These are phyloP conservation scores for Archegozetes longisetosus DNA, from an alignment of 1,140 invertebrate species.

Conservation along the genomic window DNA sequence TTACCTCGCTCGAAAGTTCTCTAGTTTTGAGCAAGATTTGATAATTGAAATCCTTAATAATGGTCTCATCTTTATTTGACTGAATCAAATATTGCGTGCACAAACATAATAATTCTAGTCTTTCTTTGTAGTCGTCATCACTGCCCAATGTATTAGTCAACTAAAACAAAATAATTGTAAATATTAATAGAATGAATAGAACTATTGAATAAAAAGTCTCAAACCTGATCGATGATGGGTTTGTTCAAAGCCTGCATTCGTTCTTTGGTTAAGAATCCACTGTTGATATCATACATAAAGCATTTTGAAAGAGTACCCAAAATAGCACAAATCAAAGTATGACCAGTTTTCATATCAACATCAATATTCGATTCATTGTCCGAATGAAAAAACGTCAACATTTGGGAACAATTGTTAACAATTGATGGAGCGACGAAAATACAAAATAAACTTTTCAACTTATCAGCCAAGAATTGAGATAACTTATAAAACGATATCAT, in stretches of 20 bases:
- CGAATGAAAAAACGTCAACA: not conserved
- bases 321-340: constrained; percentile 28
- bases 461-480: constrained; percentile 55
- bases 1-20: constrained; percentile 42
- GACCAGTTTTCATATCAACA: not conserved
- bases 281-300: constrained; percentile 54
- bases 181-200: constrained; percentile 1
- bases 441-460: constrained; percentile 69
- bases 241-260: constrained; percentile 63
- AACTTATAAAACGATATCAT: constrained; percentile 62
- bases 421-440: constrained; percentile 65
- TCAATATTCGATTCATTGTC: not conserved
- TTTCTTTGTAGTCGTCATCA: constrained; percentile 38
- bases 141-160: constrained; percentile 57
- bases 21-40: constrained; percentile 73
- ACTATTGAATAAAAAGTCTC: not conserved
- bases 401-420: constrained; percentile 9
- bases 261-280: constrained; percentile 63
- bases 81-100: constrained; percentile 43
- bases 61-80: constrained; percentile 45
- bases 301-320: constrained; percentile 54
- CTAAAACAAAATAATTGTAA: constrained; percentile 24
- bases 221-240: constrained; percentile 65
- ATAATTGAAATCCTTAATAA: constrained; percentile 76
- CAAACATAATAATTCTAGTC: constrained; percentile 61